A percentile compares a stretch with the other conserved stretches of the same genome.
Evolutionary conservation across 2,888 invertebrate species (phyloP).

Genomic region (Hyposoter didymator): DNA sequence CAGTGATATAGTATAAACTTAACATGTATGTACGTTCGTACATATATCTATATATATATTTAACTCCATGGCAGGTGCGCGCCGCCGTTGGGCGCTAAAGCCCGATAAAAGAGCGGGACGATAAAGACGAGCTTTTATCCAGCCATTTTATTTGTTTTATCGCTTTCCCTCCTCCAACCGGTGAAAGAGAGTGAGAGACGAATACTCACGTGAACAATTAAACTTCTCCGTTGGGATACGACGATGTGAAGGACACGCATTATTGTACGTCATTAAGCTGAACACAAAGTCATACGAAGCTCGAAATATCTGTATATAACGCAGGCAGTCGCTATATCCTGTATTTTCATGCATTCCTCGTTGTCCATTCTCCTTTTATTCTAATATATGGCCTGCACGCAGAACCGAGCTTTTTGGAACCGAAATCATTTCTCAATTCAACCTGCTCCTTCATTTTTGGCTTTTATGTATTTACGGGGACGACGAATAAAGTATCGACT

Average conservation of each 20-base stretch:
- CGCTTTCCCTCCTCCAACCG: conserved; percentile 46
- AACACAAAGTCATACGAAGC: conserved; percentile 15
- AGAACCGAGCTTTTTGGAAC: background rate
- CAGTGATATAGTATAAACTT: conserved; percentile 48
- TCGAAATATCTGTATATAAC: background rate
- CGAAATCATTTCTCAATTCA: background rate
- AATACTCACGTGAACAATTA: conserved; percentile 53
- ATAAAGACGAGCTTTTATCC: conserved; percentile 72
- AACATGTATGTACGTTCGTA: conserved; percentile 28
- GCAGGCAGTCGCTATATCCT: background rate
- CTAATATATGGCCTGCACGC: background rate
- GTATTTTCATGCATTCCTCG: background rate
- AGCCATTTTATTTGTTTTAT: conserved; percentile 71
- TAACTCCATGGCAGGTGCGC: conserved; percentile 51
- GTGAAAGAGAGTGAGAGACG: conserved; percentile 17
- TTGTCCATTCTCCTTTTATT: background rate
- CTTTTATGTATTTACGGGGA: background rate
- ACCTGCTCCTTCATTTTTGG: background rate
- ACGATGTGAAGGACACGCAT: conserved; percentile 58
- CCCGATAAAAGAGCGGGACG: conserved; percentile 70
- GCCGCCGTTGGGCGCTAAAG: conserved; percentile 61
- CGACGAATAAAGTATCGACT: background rate
- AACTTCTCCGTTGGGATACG: conserved; percentile 44
- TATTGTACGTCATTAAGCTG: conserved; percentile 64
- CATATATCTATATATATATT: conserved; percentile 7